Percentiles rank a stretch among this genome's conserved stretches.
These are phyloP conservation scores for Harpagifer antarcticus DNA, from an alignment of 2,797 vertebrate species.

Conservation along the genomic window DNA sequence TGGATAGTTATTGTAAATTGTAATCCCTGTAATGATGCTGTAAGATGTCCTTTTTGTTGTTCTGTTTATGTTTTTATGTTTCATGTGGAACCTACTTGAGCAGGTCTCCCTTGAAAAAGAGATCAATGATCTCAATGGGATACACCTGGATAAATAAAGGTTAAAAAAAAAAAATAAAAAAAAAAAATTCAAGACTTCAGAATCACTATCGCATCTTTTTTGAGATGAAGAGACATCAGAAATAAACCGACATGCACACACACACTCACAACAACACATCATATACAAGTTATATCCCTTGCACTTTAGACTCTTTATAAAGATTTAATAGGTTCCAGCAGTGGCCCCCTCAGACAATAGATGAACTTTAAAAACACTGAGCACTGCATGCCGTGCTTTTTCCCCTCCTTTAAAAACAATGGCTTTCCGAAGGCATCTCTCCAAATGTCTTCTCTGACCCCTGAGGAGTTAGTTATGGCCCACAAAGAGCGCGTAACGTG, in stretches of 20 bases:
- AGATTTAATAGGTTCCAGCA: slow-evolving; percentile 77
- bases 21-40: too few relatives aligned
- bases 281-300: slow-evolving; percentile 64
- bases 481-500: slow-evolving; percentile 44
- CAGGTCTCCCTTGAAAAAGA: too few relatives aligned
- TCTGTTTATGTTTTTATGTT: too few relatives aligned
- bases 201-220: slow-evolving; percentile 10
- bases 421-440: slow-evolving; percentile 55
- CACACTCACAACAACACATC: slow-evolving; percentile 30
- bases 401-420: slow-evolving; percentile 50
- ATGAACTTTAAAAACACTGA: slow-evolving; percentile 53
- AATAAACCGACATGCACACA: slow-evolving; percentile 36
- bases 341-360: slow-evolving; percentile 67
- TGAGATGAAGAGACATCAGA: slow-evolving; percentile 28
- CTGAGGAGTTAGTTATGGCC: slow-evolving; percentile 70
- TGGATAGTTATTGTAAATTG: too few relatives aligned
- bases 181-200: slow-evolving; percentile 16
- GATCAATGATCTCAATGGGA: too few relatives aligned
- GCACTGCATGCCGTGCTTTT: slow-evolving; percentile 27
- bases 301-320: slow-evolving; percentile 74
- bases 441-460: slow-evolving; percentile 66
- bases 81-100: too few relatives aligned
- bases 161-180: too few relatives aligned
- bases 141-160: too few relatives aligned
- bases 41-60: too few relatives aligned